Conservation (phyloP, 2,113 vertebrate genomes). For the Rhynchomys soricoides region DNA sequence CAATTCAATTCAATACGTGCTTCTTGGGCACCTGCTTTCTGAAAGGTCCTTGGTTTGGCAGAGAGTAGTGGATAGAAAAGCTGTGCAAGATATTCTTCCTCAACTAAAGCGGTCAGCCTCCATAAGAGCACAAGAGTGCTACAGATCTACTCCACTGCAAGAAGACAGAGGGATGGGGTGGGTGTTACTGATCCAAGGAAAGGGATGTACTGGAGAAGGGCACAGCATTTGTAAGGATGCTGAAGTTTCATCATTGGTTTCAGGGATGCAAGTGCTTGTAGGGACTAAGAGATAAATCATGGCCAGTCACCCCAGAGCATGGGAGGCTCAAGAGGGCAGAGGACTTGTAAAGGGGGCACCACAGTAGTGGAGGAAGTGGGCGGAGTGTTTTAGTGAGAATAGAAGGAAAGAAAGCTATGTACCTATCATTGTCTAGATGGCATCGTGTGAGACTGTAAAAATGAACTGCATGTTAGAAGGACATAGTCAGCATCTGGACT, state of each 20-base stretch:
- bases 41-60: constrained; percentile 30
- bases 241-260: neutral
- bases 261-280: neutral
- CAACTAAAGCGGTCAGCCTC: neutral
- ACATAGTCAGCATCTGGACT: neutral
- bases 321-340: neutral
- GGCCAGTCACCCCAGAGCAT: neutral
- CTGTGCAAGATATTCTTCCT: neutral
- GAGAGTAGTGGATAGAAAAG: neutral
- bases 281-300: neutral
- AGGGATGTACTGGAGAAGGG: neutral
- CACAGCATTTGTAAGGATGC: neutral
- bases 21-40: constrained; percentile 46
- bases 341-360: too few relatives aligned
- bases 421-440: neutral
- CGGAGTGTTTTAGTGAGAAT: neutral
- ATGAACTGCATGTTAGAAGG: neutral
- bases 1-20: constrained; percentile 27
- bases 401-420: neutral
- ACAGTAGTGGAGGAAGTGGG: fast-evolving
- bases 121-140: neutral
- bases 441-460: neutral
- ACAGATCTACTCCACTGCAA: neutral
- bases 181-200: neutral
- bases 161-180: neutral